Evolutionary conservation across 2,888 invertebrate genomes (phyloP).

Genomic region (Cephus pygmeus): DNA sequence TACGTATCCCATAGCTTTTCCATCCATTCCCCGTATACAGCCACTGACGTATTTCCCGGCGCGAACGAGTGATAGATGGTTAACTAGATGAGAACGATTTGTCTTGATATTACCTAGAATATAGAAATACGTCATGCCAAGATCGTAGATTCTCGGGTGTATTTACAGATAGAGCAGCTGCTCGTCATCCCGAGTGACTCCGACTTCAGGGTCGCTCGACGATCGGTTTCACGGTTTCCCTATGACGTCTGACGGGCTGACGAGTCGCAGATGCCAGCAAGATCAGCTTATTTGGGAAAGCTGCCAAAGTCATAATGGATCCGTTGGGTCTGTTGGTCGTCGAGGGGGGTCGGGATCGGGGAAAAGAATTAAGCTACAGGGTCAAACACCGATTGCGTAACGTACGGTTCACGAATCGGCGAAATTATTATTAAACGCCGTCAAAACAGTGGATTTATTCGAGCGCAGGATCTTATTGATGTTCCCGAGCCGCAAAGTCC

Average conservation of each 20-base stretch:
- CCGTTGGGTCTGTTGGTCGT: neutral
- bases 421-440: constrained; percentile 59
- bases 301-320: neutral
- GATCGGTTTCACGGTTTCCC: neutral
- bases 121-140: constrained; percentile 15
- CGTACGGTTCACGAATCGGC: constrained; percentile 44
- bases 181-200: neutral
- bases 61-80: constrained; percentile 37
- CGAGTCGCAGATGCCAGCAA: neutral
- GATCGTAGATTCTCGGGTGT: neutral
- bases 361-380: neutral
- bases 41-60: constrained; percentile 19
- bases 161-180: neutral
- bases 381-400: constrained; percentile 35
- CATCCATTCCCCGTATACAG: neutral
- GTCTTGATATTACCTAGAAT: constrained; percentile 26
- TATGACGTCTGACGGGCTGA: neutral
- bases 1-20: neutral
- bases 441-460: constrained; percentile 59
- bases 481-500: constrained; percentile 43
- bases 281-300: neutral
- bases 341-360: too few species aligned
- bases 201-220: neutral
- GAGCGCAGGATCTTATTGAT: constrained; percentile 57
- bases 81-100: constrained; percentile 37